A percentile compares a stretch with the other conserved stretches of the same genome.
phyloP scores from a whole-genome alignment of 23 tunicate species.

The Aplidium turbinatum region DNA sequence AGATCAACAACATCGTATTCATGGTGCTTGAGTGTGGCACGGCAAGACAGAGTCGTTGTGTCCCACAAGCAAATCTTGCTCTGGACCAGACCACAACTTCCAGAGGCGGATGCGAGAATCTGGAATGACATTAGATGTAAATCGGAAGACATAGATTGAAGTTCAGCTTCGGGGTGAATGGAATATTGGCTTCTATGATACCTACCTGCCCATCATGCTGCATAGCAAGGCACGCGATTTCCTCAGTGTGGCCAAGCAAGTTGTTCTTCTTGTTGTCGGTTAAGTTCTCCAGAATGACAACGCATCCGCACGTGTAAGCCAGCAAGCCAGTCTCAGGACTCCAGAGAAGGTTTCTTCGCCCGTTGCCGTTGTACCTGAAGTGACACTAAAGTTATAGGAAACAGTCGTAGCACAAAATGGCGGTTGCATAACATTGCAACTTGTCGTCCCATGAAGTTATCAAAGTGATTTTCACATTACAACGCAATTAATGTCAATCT shows the following conservation, averaged over 20 bases:
- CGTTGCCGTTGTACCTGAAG: slow-evolving; percentile 86
- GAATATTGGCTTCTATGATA: too few species aligned
- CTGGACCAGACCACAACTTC: slow-evolving; percentile 65
- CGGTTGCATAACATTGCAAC: not conserved
- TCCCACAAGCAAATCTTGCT: slow-evolving; percentile 77
- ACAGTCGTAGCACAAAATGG: not conserved
- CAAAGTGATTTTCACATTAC: too few species aligned
- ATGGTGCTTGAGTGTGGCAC: slow-evolving; percentile 61
- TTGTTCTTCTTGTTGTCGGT: slow-evolving; percentile 27
- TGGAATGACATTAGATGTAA: slow-evolving; percentile 5
- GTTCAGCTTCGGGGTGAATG: too few species aligned
- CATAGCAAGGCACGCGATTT: slow-evolving; percentile 76
- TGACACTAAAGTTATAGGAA: not conserved
- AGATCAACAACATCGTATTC: slow-evolving; percentile 63
- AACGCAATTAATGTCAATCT: too few species aligned
- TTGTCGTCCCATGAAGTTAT: too few species aligned
- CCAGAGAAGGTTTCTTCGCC: slow-evolving; percentile 81
- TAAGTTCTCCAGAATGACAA: slow-evolving; percentile 67
- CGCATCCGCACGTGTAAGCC: slow-evolving; percentile 76
- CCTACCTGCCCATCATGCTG: slow-evolving; percentile 85
- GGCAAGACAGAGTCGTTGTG: slow-evolving; percentile 38
- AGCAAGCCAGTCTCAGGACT: slow-evolving; percentile 76
- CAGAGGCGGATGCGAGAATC: slow-evolving; percentile 82
- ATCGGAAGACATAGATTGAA: too few species aligned
- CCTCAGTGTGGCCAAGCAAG: slow-evolving; percentile 73